Base-by-base conservation (phyloP, 2,113 vertebrate species). In the Zosterops borbonicus region DNA sequence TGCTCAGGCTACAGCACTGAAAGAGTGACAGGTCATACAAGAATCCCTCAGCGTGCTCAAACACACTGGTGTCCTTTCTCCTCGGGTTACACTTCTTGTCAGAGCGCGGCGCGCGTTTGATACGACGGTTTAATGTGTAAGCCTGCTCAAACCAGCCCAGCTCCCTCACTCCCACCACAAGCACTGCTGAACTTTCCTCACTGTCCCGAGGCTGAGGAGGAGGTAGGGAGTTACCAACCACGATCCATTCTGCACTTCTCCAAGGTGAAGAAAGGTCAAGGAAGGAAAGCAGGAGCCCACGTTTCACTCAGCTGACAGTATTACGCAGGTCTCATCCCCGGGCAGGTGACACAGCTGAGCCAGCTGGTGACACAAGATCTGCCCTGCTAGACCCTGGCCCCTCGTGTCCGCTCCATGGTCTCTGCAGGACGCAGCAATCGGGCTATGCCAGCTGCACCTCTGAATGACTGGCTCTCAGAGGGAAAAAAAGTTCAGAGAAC, bases 21-120 rank as follows among this genome's bases (percentile, higher is more conserved):
- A 93, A 92, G 87, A 96, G 95, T 95, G 90, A 94, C 87, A 89
- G 95, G 93, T 94, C 96, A 91, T 11, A 62, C 91, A 93, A 93
- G 94, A 97, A 97, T 96, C 94, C 80, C 91, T 92, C 95, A 67
- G 93, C 46, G 7, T 93, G 84, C 91, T 90, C 80, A 35, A 91
- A 86, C 50, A 59, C 59, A 79, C 94, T 53, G 62, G 93, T 95
- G 96, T 96, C 97, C 95, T 97, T 97, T 97, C 96, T 97, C 55
- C 96, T 97, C 96, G 24, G 94, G 89, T 97, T 97, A 97, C 95
- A 96, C 4, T 89, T 79, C 92, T 97, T 13, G 90, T 83, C 83
- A 68, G 90, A 71, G 62, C 7, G 28, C 62, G 6, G 90, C 83
- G 85, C 5, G 82, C 79, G 73, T 89, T 78, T 73, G 80, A 74